Percentiles rank a stretch among this genome's conserved stretches.
phyloP scores from a whole-genome alignment of 2,797 vertebrate species.

The Hippocampus kuda region DNA sequence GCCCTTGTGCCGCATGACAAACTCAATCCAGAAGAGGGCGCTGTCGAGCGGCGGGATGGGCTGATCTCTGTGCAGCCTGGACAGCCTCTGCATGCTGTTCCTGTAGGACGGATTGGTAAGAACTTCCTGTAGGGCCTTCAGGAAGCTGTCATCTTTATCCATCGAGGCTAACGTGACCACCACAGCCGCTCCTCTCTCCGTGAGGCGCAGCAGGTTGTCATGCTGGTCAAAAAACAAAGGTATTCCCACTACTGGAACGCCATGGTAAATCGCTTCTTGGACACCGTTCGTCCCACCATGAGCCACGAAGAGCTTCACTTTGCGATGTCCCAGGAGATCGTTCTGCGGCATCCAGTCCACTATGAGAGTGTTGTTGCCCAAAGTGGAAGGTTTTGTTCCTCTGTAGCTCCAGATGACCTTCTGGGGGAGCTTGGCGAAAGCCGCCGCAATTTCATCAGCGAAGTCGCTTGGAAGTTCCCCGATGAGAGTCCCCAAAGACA shows the following conservation, averaged over 20 bases:
- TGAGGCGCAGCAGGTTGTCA: conserved; percentile 56
- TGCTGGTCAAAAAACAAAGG: conserved; percentile 62
- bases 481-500: conserved; percentile 63
- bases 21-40: conserved; percentile 66
- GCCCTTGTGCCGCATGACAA: conserved; percentile 62
- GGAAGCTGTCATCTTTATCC: conserved; percentile 48
- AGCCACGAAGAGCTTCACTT: conserved; percentile 55
- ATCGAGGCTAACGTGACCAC: conserved; percentile 36
- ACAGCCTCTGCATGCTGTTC: conserved; percentile 61
- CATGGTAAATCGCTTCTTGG: conserved; percentile 62
- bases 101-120: conserved; percentile 55
- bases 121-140: conserved; percentile 52
- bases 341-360: conserved; percentile 68
- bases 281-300: conserved; percentile 66
- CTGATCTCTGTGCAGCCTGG: conserved; percentile 52
- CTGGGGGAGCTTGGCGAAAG: conserved; percentile 61
- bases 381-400: conserved; percentile 46
- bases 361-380: conserved; percentile 65
- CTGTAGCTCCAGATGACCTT: conserved; percentile 68
- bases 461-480: conserved; percentile 49
- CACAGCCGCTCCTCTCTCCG: conserved; percentile 42
- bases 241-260: conserved; percentile 44
- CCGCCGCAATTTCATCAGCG: conserved; percentile 53
- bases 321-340: conserved; percentile 61
- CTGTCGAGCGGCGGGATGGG: conserved; percentile 43